A percentile compares a stretch with the other conserved stretches of the same genome.
These are phyloP conservation scores for Aricia artaxerxes DNA, from an alignment of 2,888 invertebrate species.

Conservation along the genomic window DNA sequence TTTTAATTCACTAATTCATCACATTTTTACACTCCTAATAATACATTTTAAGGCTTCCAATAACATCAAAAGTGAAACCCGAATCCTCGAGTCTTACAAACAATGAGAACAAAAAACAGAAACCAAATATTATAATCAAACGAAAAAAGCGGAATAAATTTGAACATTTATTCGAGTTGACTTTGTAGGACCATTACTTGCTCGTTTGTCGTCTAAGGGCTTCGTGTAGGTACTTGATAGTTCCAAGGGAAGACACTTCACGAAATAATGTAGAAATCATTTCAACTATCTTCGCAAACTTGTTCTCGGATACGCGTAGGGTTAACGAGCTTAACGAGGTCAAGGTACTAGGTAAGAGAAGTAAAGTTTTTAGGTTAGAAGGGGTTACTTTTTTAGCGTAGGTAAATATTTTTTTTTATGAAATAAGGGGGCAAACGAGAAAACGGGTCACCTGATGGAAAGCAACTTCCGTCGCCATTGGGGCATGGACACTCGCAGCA, in stretches of 20 bases:
- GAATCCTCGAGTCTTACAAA: not conserved
- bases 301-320: not conserved
- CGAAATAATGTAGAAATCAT: constrained; percentile 4
- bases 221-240: constrained; percentile 2
- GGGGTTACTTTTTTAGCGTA: too few relatives aligned
- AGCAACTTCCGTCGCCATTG: too few relatives aligned
- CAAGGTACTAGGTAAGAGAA: not conserved
- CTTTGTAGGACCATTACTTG: not conserved
- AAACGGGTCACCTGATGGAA: too few relatives aligned
- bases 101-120: not conserved
- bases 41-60: not conserved
- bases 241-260: constrained; percentile 4
- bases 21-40: not conserved
- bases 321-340: not conserved
- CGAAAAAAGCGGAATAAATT: constrained; percentile 23
- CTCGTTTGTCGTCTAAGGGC: constrained; percentile 17
- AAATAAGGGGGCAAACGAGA: too few relatives aligned
- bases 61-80: not conserved
- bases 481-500: too few relatives aligned
- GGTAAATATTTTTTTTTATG: too few relatives aligned
- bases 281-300: not conserved
- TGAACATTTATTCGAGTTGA: constrained; percentile 6
- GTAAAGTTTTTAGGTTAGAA: not conserved
- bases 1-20: not conserved
- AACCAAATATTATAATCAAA: constrained; percentile 25